phyloP scores from a whole-genome alignment of 2,797 vertebrate species.

The Xiphophorus birchmanni region DNA sequence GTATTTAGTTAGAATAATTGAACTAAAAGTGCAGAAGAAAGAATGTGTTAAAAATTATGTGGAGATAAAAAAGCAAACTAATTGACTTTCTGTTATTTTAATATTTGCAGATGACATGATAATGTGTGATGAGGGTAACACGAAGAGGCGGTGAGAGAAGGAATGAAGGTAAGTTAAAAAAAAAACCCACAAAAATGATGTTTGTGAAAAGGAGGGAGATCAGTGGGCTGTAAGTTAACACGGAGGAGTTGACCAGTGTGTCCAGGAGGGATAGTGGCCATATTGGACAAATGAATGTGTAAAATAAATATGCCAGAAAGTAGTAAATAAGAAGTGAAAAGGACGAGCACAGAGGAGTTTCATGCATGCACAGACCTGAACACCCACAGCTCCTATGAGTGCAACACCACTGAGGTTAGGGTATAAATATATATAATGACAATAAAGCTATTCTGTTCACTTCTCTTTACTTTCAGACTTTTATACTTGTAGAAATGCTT shows the following conservation, averaged over 20 bases:
- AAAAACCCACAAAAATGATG: background rate
- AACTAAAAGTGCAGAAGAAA: background rate
- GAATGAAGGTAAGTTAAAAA: background rate
- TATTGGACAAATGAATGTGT: background rate
- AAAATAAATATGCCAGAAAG: background rate
- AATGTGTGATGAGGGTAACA: background rate
- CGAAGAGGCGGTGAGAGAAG: background rate
- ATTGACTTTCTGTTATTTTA: background rate
- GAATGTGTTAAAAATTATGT: background rate
- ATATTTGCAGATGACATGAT: background rate
- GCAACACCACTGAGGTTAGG: too few species aligned
- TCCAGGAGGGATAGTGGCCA: background rate
- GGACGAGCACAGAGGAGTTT: background rate
- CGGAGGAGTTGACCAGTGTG: background rate
- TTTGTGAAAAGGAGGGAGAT: background rate
- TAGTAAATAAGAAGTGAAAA: too few species aligned
- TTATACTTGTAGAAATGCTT: too few species aligned
- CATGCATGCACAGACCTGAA: background rate
- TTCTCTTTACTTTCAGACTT: too few species aligned
- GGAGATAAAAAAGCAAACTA: background rate
- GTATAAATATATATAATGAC: too few species aligned
- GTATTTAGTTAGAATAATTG: background rate
- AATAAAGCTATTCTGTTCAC: too few species aligned
- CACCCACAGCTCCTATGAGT: too few species aligned
- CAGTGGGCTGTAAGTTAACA: background rate